Conservation (phyloP, 2,888 invertebrate species). For the Eulithis testata region DNA sequence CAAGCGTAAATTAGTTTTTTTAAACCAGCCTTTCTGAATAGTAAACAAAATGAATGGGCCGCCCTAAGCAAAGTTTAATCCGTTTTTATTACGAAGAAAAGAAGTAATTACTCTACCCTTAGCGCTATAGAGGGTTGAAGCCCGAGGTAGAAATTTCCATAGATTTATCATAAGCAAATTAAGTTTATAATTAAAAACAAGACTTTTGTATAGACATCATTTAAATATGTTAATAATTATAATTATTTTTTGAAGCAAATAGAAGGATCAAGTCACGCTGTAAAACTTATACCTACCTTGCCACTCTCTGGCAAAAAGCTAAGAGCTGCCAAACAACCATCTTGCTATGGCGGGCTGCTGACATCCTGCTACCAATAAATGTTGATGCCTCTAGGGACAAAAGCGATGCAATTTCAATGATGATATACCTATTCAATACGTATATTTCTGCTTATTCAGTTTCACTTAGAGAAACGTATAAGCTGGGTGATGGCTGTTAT, state of each 20-base stretch:
- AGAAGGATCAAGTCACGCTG: neutral
- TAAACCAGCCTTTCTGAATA: conserved; percentile 78
- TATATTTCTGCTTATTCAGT: no score
- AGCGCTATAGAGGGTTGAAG: conserved; percentile 79
- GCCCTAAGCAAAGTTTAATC: conserved; percentile 85
- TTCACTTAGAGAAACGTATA: no score
- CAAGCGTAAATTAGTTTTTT: conserved; percentile 79
- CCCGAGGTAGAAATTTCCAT: conserved; percentile 84
- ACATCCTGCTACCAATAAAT: no score
- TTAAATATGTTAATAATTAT: conserved; percentile 77
- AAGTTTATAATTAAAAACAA: conserved; percentile 85
- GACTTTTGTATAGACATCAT: conserved; percentile 82
- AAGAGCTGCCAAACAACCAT: no score
- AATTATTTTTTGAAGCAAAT: conserved; percentile 21
- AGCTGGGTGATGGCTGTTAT: neutral
- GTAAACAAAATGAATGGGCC: conserved; percentile 83
- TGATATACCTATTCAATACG: no score
- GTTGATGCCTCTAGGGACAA: no score
- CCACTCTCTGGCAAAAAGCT: no score
- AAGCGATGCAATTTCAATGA: no score
- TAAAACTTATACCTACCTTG: no score
- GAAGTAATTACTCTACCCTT: conserved; percentile 84
- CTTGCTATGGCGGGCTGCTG: no score
- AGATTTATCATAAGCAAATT: conserved; percentile 85
- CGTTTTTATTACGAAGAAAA: conserved; percentile 85